Evolutionary conservation across 2,113 vertebrate species (phyloP).

Genomic region (Coptodon bakossiorum): DNA sequence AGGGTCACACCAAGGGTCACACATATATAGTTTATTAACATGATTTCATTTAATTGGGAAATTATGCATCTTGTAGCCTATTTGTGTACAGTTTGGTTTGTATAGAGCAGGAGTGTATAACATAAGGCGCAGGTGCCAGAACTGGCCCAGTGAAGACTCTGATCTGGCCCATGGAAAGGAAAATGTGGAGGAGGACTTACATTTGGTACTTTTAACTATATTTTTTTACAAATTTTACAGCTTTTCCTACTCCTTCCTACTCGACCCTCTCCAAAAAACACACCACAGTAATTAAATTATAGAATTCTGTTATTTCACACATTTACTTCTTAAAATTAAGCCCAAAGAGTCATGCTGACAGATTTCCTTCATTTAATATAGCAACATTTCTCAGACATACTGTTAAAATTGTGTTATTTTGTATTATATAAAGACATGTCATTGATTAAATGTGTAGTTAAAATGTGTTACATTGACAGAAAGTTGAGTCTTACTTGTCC

Average conservation of each 20-base stretch:
- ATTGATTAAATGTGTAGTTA: neutral
- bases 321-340: neutral
- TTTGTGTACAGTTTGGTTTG: neutral
- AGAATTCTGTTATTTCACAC: neutral
- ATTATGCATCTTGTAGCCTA: neutral
- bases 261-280: neutral
- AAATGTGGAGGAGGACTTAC: neutral
- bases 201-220: neutral
- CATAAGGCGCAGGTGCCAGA: neutral
- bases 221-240: neutral
- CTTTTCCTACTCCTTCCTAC: neutral
- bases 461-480: neutral
- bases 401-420: neutral
- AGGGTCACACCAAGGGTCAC: neutral
- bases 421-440: neutral
- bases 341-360: neutral
- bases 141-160: neutral
- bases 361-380: neutral
- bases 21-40: neutral
- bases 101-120: neutral
- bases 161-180: neutral
- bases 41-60: neutral
- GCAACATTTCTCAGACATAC: neutral
- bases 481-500: neutral
- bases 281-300: neutral